Percentiles rank a stretch among this genome's conserved stretches.
Evolutionary conservation across 2,888 invertebrate species (phyloP).

Genomic region (Tipula lateralis): DNA sequence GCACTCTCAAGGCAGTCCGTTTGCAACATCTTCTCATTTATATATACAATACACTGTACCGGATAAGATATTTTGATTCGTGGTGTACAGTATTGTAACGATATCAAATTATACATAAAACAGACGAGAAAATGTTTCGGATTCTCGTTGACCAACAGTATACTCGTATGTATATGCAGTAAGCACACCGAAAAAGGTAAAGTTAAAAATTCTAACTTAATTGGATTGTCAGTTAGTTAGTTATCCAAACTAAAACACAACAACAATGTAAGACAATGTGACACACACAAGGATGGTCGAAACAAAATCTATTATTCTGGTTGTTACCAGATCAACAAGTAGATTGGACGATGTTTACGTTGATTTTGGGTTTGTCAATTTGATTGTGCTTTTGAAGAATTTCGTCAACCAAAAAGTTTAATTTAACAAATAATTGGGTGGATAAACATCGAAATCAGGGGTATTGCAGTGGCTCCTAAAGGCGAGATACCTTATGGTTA

Average conservation of each 20-base stretch:
- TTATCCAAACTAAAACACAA: neutral
- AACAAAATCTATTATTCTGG: neutral
- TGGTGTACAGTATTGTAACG: neutral
- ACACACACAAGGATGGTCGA: neutral
- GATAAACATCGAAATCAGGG: no score
- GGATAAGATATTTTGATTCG: neutral
- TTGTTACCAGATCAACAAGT: constrained; percentile 6
- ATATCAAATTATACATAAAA: neutral
- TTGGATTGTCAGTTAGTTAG: neutral
- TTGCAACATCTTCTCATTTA: neutral
- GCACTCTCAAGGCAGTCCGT: neutral
- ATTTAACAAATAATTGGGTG: no score
- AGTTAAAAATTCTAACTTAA: neutral
- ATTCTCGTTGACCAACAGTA: neutral
- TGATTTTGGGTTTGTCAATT: neutral
- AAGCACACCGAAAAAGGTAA: neutral
- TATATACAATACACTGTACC: neutral
- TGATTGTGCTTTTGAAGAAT: neutral
- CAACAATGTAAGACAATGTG: neutral
- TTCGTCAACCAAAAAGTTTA: neutral
- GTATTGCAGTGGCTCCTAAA: no score
- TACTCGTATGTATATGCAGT: neutral
- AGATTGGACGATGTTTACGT: neutral
- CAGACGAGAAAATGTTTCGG: neutral
- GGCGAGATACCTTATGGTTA: no score